phyloP scores from a whole-genome alignment of 2,797 vertebrate genomes.

The Manis crassicaudata region DNA sequence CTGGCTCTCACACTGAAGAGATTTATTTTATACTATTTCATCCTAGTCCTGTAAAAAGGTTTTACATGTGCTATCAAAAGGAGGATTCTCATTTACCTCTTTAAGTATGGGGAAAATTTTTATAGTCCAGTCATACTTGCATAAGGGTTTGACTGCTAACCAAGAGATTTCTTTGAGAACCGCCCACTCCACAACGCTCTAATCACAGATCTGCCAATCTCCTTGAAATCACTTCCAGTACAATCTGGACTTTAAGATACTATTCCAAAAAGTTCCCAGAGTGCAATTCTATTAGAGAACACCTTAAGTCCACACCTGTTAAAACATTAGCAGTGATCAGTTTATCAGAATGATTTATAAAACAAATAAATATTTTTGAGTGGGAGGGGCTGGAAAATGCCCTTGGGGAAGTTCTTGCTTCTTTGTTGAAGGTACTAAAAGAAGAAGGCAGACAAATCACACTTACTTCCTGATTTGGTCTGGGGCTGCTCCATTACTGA shows the following conservation, averaged over 20 bases:
- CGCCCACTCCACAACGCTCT: background rate
- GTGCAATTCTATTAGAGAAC: background rate
- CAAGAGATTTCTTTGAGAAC: background rate
- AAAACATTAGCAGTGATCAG: background rate
- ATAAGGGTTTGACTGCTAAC: background rate
- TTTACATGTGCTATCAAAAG: background rate
- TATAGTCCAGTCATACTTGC: background rate
- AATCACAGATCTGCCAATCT: background rate
- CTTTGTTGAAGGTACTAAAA: background rate
- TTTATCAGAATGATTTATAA: background rate
- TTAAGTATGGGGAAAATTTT: background rate
- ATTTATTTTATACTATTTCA: background rate
- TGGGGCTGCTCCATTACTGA: background rate
- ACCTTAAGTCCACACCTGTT: background rate
- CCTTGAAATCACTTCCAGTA: background rate
- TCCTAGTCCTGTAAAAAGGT: background rate
- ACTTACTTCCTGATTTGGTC: background rate
- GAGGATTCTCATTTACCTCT: background rate
- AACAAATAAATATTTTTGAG: background rate
- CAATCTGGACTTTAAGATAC: background rate
- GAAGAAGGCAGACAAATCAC: background rate
- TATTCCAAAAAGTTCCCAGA: conserved; percentile 4
- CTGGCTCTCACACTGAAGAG: background rate
- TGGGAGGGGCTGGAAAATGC: background rate
- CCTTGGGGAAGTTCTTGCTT: background rate